These are phyloP conservation scores for Penaeus japonicus DNA, from an alignment of 1,140 invertebrate species.

Conservation along the genomic window DNA sequence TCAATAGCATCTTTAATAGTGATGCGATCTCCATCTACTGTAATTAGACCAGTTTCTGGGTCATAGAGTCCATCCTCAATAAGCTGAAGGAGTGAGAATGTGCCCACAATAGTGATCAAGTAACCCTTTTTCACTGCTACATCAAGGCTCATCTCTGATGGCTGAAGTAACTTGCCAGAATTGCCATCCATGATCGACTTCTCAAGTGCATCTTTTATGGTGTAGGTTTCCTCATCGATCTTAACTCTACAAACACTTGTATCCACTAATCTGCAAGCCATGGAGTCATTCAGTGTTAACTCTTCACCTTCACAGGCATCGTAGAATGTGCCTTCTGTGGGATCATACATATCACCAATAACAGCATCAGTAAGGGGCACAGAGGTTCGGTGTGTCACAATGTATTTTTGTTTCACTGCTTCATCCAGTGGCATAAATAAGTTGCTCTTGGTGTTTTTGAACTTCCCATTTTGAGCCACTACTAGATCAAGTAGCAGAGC, in stretches of 20 bases:
- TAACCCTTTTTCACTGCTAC: constrained; percentile 80
- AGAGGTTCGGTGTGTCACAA: constrained; percentile 75
- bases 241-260: constrained; percentile 75
- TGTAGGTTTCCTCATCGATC: constrained; percentile 75
- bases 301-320: constrained; percentile 81
- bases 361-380: constrained; percentile 79
- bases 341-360: constrained; percentile 79
- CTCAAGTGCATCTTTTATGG: constrained; percentile 67
- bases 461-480: constrained; percentile 63
- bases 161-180: constrained; percentile 74
- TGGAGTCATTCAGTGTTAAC: constrained; percentile 76
- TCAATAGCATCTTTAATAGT: constrained; percentile 83
- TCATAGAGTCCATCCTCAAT: constrained; percentile 84
- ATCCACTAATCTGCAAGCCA: constrained; percentile 77
- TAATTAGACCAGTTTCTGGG: constrained; percentile 75
- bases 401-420: constrained; percentile 74
- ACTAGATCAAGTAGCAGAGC: constrained; percentile 64
- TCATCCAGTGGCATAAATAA: constrained; percentile 74
- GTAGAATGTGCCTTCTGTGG: constrained; percentile 78
- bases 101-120: constrained; percentile 77
- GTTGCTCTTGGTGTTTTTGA: constrained; percentile 66
- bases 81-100: constrained; percentile 84
- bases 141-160: constrained; percentile 75
- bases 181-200: constrained; percentile 74
- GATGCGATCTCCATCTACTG: constrained; percentile 73